phyloP scores from a whole-genome alignment of 2,888 invertebrate genomes.

The Nomada fabriciana region DNA sequence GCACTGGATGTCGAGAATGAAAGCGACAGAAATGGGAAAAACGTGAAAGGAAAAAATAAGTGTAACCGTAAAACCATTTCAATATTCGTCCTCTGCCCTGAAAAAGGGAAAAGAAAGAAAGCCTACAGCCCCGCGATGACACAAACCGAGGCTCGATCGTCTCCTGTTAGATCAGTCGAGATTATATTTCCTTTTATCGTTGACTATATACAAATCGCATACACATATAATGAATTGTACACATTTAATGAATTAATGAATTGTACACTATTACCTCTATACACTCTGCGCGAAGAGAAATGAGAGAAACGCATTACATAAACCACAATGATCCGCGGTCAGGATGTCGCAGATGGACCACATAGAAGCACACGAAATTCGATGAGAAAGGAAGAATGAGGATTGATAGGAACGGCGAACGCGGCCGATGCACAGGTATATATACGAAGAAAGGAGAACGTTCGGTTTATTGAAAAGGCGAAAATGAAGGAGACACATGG shows the following conservation, averaged over 20 bases:
- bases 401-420: not conserved
- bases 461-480: not conserved
- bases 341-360: constrained; percentile 22
- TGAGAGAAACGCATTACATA: not conserved
- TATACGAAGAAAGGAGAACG: not conserved
- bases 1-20: not conserved
- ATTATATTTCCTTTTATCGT: constrained; percentile 56
- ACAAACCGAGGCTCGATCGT: constrained; percentile 37
- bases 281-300: constrained; percentile 42
- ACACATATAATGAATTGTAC: constrained; percentile 46
- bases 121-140: constrained; percentile 23
- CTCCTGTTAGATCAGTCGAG: constrained; percentile 37
- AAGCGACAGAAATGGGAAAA: not conserved
- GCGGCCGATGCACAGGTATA: not conserved
- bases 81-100: constrained; percentile 25
- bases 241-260: too few species aligned
- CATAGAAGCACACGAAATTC: not conserved
- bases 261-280: constrained; percentile 61
- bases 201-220: constrained; percentile 55
- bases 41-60: not conserved
- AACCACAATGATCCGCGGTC: constrained; percentile 27
- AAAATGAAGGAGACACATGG: not conserved
- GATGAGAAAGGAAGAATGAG: not conserved
- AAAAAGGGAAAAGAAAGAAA: not conserved
- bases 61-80: constrained; percentile 18